Conservation (phyloP, 2,888 invertebrate species). For the Lucinisca nassula region DNA sequence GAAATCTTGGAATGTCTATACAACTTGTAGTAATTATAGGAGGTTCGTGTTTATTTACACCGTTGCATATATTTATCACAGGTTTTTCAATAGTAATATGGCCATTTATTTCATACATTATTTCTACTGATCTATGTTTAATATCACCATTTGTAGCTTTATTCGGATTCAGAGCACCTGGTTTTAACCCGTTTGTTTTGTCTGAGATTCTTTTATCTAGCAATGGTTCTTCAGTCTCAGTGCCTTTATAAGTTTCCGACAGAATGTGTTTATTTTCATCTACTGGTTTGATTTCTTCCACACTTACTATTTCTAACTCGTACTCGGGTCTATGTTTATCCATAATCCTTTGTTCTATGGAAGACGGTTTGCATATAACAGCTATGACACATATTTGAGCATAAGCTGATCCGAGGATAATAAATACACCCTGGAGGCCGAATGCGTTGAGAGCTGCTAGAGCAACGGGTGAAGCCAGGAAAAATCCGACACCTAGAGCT, state of each 20-base stretch:
- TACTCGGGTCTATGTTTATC: background rate
- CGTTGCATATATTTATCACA: background rate
- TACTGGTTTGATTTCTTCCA: background rate
- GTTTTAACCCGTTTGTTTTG: background rate
- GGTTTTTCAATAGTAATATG: background rate
- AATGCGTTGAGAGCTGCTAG: constrained; percentile 44
- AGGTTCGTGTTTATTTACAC: background rate
- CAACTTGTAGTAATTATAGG: background rate
- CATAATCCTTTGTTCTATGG: constrained; percentile 35
- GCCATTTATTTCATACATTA: background rate
- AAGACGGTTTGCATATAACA: constrained; percentile 61
- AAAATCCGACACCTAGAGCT: constrained; percentile 65
- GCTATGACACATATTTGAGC: constrained; percentile 65
- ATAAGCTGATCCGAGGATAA: constrained; percentile 53
- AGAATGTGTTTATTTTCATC: background rate
- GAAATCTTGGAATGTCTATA: background rate
- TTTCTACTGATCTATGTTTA: background rate
- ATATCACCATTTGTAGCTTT: background rate
- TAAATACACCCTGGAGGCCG: constrained; percentile 64
- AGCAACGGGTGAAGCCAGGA: constrained; percentile 65
- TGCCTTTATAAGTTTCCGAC: background rate
- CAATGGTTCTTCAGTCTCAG: background rate
- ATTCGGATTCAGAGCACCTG: background rate
- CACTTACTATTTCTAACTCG: background rate
- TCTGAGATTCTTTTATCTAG: background rate